A percentile compares a stretch with the other conserved stretches of the same genome.
phyloP scores from a whole-genome alignment of 2,888 invertebrate species.

The Sminthurides aquaticus region DNA sequence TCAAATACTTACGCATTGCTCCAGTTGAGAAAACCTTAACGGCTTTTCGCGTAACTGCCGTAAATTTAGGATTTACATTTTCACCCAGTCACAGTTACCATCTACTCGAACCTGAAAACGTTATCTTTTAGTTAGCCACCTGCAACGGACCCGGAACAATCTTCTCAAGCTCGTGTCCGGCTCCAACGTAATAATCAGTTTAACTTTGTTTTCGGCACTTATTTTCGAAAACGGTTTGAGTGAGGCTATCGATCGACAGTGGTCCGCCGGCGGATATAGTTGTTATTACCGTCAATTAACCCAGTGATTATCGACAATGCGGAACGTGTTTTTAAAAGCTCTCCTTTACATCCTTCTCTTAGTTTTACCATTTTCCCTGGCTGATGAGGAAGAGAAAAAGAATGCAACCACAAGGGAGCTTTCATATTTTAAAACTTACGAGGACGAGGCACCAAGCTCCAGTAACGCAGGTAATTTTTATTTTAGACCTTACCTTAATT shows the following conservation, averaged over 20 bases:
- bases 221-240: too few relatives aligned
- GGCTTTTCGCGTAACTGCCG: not conserved
- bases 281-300: too few relatives aligned
- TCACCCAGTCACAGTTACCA: not conserved
- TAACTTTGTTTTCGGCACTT: too few relatives aligned
- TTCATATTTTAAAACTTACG: conserved; percentile 1
- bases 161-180: not conserved
- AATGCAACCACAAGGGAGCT: not conserved
- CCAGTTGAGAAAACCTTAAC: not conserved
- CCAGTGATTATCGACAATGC: too few relatives aligned
- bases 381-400: not conserved
- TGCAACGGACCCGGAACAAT: not conserved
- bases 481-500: not conserved
- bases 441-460: not conserved
- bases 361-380: not conserved
- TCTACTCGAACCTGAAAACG: not conserved
- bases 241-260: too few relatives aligned
- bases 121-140: not conserved
- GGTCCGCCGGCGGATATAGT: too few relatives aligned
- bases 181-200: too few relatives aligned
- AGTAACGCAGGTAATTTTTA: not conserved
- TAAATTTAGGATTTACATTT: not conserved
- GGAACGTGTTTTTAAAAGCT: too few relatives aligned
- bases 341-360: not conserved
- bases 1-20: not conserved